A percentile compares a stretch with the other conserved stretches of the same genome.
Conservation (phyloP, 2,113 vertebrate genomes). For the Syngnathus typhle region DNA sequence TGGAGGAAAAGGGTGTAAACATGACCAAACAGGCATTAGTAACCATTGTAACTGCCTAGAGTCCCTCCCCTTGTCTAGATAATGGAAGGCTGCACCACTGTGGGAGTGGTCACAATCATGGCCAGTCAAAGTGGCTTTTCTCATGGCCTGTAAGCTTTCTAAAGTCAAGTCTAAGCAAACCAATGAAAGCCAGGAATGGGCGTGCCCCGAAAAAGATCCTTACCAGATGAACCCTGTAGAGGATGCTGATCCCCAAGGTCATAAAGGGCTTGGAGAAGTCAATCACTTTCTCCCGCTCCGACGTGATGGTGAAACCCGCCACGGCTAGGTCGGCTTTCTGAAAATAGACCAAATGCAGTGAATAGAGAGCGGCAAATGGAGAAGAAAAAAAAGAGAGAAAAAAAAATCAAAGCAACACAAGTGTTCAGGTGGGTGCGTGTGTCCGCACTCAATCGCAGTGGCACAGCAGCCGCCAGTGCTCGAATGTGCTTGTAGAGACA, state of each 20-base stretch:
- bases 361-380: slow-evolving; percentile 19
- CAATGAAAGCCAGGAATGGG: slow-evolving; percentile 32
- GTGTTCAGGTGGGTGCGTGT: slow-evolving; percentile 20
- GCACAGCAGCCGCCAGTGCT: slow-evolving; percentile 9
- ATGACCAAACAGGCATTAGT: too few species aligned
- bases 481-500: slow-evolving; percentile 20
- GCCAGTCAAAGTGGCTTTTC: not conserved
- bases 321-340: slow-evolving; percentile 92
- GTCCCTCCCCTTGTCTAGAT: too few species aligned
- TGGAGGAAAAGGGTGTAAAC: too few species aligned
- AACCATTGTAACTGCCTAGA: too few species aligned
- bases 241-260: slow-evolving; percentile 91
- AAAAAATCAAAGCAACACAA: slow-evolving; percentile 24
- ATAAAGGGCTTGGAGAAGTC: slow-evolving; percentile 94
- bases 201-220: slow-evolving; percentile 39
- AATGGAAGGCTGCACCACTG: too few species aligned
- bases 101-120: too few species aligned
- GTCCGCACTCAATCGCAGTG: not conserved
- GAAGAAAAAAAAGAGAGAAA: slow-evolving; percentile 19
- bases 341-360: slow-evolving; percentile 28
- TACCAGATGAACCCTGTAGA: slow-evolving; percentile 89
- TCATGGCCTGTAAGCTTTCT: slow-evolving; percentile 3
- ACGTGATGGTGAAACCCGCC: slow-evolving; percentile 92
- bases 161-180: slow-evolving; percentile 12
- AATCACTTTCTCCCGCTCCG: slow-evolving; percentile 90